A percentile compares a stretch with the other conserved stretches of the same genome.
These are phyloP conservation scores for Metalampra italica DNA, from an alignment of 2,888 invertebrate species.

Conservation along the genomic window DNA sequence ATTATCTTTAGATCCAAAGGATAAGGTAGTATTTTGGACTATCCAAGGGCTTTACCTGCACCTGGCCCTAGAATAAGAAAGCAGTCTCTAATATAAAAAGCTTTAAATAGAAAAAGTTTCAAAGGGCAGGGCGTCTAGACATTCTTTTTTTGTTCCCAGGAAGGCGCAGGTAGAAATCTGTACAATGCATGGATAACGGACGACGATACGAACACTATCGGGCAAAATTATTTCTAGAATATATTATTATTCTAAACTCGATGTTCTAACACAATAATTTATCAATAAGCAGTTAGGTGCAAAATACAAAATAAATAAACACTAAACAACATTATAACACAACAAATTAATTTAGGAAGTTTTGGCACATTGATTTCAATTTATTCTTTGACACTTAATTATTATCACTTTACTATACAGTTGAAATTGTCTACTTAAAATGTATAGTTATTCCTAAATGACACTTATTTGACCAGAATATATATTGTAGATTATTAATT, in stretches of 20 bases:
- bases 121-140: constrained; percentile 75
- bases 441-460: too few relatives aligned
- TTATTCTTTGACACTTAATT: too few relatives aligned
- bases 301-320: too few relatives aligned
- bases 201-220: constrained; percentile 17
- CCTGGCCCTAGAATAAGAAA: constrained; percentile 59
- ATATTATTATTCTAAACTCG: background rate
- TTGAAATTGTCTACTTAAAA: too few relatives aligned
- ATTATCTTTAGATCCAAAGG: constrained; percentile 24
- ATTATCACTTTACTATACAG: too few relatives aligned
- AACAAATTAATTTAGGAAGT: too few relatives aligned
- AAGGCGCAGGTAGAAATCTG: constrained; percentile 61
- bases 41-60: constrained; percentile 57
- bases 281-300: too few relatives aligned
- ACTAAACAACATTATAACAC: too few relatives aligned
- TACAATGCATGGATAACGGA: constrained; percentile 21
- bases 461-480: too few relatives aligned
- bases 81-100: constrained; percentile 64
- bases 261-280: too few relatives aligned
- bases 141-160: constrained; percentile 59
- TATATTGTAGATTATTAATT: too few relatives aligned
- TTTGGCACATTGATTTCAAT: too few relatives aligned
- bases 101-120: constrained; percentile 62
- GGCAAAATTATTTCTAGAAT: background rate
- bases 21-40: constrained; percentile 50